Percentiles rank a stretch among this genome's conserved stretches.
phyloP scores from a whole-genome alignment of 1,140 invertebrate species.

The Papilio helenus region DNA sequence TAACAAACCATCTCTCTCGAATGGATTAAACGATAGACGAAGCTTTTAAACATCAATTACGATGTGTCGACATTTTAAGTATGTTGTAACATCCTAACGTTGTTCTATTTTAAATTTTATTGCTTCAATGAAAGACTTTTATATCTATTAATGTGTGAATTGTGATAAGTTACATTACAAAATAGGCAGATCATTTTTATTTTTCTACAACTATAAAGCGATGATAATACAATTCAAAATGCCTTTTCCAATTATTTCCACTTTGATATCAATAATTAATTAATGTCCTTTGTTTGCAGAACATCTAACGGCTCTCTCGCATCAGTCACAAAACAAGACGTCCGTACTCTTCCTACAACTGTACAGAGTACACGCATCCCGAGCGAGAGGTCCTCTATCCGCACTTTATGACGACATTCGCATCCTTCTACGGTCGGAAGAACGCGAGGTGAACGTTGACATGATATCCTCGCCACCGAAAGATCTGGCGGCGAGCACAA shows the following conservation, averaged over 20 bases:
- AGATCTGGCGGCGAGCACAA: slow-evolving; percentile 83
- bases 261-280: neutral
- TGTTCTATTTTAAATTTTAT: slow-evolving; percentile 25
- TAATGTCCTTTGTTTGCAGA: slow-evolving; percentile 84
- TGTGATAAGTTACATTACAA: slow-evolving; percentile 23
- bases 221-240: too few relatives aligned
- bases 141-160: neutral
- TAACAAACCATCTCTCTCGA: neutral
- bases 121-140: slow-evolving; percentile 8
- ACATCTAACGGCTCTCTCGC: slow-evolving; percentile 87
- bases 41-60: slow-evolving; percentile 24
- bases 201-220: neutral
- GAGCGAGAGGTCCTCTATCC: slow-evolving; percentile 85
- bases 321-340: slow-evolving; percentile 92
- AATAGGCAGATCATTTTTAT: neutral
- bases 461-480: slow-evolving; percentile 56
- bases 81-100: slow-evolving; percentile 21
- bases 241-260: too few relatives aligned
- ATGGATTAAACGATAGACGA: slow-evolving; percentile 13
- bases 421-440: slow-evolving; percentile 78
- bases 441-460: slow-evolving; percentile 52
- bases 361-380: slow-evolving; percentile 87
- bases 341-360: slow-evolving; percentile 88
- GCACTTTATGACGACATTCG: slow-evolving; percentile 88
- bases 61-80: slow-evolving; percentile 21